Conservation (phyloP, 2,113 vertebrate genomes). For the Sebastes fasciatus region DNA sequence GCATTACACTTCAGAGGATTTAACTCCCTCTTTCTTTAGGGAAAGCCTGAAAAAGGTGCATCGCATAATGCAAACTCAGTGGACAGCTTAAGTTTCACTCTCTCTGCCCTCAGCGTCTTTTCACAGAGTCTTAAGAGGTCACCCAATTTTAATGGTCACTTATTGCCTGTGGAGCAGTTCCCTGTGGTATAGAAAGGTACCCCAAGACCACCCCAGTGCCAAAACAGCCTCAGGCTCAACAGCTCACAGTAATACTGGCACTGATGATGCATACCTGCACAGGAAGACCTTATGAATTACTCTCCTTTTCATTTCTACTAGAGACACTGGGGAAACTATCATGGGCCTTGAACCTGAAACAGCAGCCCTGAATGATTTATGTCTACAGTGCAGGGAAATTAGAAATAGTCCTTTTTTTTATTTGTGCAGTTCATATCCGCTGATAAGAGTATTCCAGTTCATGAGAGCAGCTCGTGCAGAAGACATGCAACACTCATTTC, state of each 20-base stretch:
- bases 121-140: slow-evolving; percentile 83
- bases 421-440: slow-evolving; percentile 64
- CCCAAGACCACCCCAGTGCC: slow-evolving; percentile 78
- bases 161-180: slow-evolving; percentile 77
- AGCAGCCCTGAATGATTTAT: slow-evolving; percentile 61
- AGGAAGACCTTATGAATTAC: slow-evolving; percentile 48
- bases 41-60: slow-evolving; percentile 63
- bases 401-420: slow-evolving; percentile 53
- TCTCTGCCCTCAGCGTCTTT: slow-evolving; percentile 67
- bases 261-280: slow-evolving; percentile 63
- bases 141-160: slow-evolving; percentile 83
- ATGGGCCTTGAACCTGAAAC: slow-evolving; percentile 53
- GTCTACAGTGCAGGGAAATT: slow-evolving; percentile 50
- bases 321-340: slow-evolving; percentile 32
- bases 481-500: slow-evolving; percentile 62
- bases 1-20: slow-evolving; percentile 69
- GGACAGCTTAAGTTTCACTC: slow-evolving; percentile 74
- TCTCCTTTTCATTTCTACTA: slow-evolving; percentile 51
- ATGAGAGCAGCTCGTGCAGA: slow-evolving; percentile 48
- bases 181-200: slow-evolving; percentile 66
- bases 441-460: slow-evolving; percentile 69
- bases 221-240: slow-evolving; percentile 69
- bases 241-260: slow-evolving; percentile 71
- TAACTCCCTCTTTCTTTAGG: slow-evolving; percentile 68
- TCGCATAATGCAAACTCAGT: slow-evolving; percentile 60